Evolutionary conservation across 2,113 vertebrate genomes (phyloP).

Genomic region (Cromileptes altivelis): DNA sequence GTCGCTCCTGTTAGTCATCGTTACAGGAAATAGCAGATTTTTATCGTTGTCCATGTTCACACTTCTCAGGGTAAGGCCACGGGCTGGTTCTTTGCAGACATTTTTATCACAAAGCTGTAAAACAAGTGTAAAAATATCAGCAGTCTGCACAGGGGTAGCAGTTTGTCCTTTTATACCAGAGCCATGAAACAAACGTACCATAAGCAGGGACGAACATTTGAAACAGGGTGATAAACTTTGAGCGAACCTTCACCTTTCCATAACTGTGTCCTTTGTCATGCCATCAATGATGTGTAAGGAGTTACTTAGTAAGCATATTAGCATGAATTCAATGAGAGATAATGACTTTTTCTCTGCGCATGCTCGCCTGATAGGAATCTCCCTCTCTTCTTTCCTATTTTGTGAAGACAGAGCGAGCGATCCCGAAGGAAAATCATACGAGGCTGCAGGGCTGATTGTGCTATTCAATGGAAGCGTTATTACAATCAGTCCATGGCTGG

Average conservation of each 20-base stretch:
- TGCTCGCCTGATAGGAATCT: slow-evolving; percentile 61
- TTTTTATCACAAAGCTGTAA: slow-evolving; percentile 49
- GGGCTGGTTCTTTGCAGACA: background rate
- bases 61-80: slow-evolving; percentile 19
- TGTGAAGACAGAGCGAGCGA: slow-evolving; percentile 56
- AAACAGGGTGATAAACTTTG: slow-evolving; percentile 8
- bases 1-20: background rate
- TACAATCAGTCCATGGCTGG: slow-evolving; percentile 75
- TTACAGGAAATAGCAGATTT: slow-evolving; percentile 29
- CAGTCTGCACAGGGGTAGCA: slow-evolving; percentile 14
- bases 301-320: slow-evolving; percentile 43
- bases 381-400: slow-evolving; percentile 43
- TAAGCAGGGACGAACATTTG: background rate
- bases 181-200: background rate
- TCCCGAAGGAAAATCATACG: slow-evolving; percentile 65
- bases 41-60: slow-evolving; percentile 38
- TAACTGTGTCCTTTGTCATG: background rate
- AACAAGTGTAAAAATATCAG: slow-evolving; percentile 34
- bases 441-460: slow-evolving; percentile 72
- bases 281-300: slow-evolving; percentile 6
- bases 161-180: slow-evolving; percentile 9
- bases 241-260: slow-evolving; percentile 13
- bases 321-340: slow-evolving; percentile 50
- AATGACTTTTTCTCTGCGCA: slow-evolving; percentile 51
- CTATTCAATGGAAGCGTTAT: slow-evolving; percentile 75